Conservation (phyloP, 2,113 vertebrate species). For the Lates calcarifer region DNA sequence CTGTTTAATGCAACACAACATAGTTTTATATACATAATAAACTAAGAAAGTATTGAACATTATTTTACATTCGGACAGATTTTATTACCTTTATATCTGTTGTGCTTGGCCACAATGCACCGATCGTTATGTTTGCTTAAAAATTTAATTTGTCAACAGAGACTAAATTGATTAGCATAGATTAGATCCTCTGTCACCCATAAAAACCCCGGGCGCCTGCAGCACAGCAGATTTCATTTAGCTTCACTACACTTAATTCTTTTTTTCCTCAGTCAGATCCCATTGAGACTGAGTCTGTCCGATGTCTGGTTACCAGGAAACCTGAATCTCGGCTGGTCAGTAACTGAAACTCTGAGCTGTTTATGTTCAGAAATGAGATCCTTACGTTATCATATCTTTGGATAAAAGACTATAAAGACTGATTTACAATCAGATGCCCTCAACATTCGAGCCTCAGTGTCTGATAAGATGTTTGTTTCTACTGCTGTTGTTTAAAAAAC, state of each 20-base stretch:
- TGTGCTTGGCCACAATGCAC: background rate
- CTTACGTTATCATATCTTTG: background rate
- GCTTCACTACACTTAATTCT: slow-evolving; percentile 48
- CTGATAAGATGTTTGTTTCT: background rate
- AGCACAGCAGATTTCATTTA: slow-evolving; percentile 58
- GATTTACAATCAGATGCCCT: background rate
- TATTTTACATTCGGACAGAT: background rate
- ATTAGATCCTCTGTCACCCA: slow-evolving; percentile 51
- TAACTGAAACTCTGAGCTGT: slow-evolving; percentile 19
- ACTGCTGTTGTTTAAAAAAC: no score
- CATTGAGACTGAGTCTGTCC: slow-evolving; percentile 15
- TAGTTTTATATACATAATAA: no score
- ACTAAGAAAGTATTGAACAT: background rate
- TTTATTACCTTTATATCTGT: slow-evolving; percentile 6
- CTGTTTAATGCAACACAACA: background rate
- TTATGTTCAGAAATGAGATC: slow-evolving; percentile 32
- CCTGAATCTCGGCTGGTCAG: slow-evolving; percentile 29
- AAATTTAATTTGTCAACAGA: slow-evolving; percentile 29
- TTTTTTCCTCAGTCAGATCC: slow-evolving; percentile 32
- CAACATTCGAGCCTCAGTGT: background rate
- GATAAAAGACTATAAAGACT: background rate
- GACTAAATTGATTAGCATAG: slow-evolving; percentile 59
- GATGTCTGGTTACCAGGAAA: slow-evolving; percentile 37
- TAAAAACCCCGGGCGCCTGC: slow-evolving; percentile 23
- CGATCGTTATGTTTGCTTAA: slow-evolving; percentile 11